Evolutionary conservation across 2,888 invertebrate species (phyloP).

Genomic region (Trissolcus japonicus): DNA sequence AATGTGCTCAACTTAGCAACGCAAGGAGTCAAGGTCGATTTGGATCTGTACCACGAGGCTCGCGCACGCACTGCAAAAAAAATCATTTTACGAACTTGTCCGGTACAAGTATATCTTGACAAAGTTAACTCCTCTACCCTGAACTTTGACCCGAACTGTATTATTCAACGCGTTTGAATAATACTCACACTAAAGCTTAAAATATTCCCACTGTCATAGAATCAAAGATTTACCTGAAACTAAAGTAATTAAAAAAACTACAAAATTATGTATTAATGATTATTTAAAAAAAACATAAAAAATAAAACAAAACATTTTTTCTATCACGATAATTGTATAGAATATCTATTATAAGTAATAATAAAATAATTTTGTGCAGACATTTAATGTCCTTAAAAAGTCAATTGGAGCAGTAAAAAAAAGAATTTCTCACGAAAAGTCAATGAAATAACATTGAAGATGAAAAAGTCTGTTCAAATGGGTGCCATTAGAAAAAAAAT

Average conservation of each 20-base stretch:
- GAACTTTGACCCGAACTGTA: constrained; percentile 46
- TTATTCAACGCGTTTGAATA: constrained; percentile 42
- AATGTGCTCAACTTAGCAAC: background rate
- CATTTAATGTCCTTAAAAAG: no score
- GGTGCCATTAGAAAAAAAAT: background rate
- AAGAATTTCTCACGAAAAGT: no score
- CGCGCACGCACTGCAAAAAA: constrained; percentile 2
- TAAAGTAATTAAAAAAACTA: background rate
- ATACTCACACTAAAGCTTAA: constrained; percentile 43
- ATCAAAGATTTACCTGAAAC: background rate
- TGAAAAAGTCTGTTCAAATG: background rate
- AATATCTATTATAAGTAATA: no score
- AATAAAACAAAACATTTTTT: no score
- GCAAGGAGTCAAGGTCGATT: background rate
- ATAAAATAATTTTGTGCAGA: no score
- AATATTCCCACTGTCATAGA: constrained; percentile 20
- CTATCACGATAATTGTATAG: no score
- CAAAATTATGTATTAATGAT: no score
- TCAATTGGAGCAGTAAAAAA: no score
- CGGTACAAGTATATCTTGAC: constrained; percentile 24
- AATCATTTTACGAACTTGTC: constrained; percentile 11
- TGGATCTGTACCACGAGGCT: background rate
- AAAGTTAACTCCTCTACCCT: constrained; percentile 48
- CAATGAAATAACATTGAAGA: no score
- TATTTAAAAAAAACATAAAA: background rate